Base-by-base conservation (phyloP, 2,797 vertebrate genomes). In the Poliocrania exsul region DNA sequence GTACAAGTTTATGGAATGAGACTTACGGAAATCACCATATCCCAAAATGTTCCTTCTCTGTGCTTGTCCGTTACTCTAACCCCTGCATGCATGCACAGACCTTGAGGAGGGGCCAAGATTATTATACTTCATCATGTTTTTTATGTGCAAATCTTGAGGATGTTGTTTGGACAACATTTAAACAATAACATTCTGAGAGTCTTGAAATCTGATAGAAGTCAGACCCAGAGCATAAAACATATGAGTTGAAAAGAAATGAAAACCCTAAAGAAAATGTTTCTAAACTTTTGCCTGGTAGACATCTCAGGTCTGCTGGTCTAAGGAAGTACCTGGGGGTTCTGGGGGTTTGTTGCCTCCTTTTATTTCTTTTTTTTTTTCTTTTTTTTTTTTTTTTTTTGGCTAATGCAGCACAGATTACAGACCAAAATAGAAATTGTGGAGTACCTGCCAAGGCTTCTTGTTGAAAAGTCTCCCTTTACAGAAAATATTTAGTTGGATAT, bases 401-500 rank as follows among this genome's bases (percentile, higher is more conserved):
- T 94, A 93, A 78, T 17, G 37, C 31, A 70, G 49, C 67, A 67
- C n/a, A 88, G 67, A 80, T 88, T 94, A 77, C 62, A 65, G 53
- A 84, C 57, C 88, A 70, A 94, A 78, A 84, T 69, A 96, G 83
- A 87, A 90, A 85, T 62, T 40, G 72, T 61, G 67, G 80, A 71
- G 37, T 91, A 94, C 67, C 70, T 94, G 86, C 90, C 88, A 92
- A 40, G 71, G 37, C 42, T 88, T 61, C 66, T 57, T 87, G 74
- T 84, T 73, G 53, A 96, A 95, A 66, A 65, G 47, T 25, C 54
- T 93, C 50, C n/a, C 46, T 74, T 94, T 71, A 92, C 93, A 89
- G 83, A 92, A 93, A 95, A 66, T 49, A 62, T 72, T 89, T 94
- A 72, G 49, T 73, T 92, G 75, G 46, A 38, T 91, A 80, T 80